Percentiles rank a stretch among this genome's conserved stretches.
Conservation (phyloP, 2,797 vertebrate genomes). For the Eutrigla gurnardus region DNA sequence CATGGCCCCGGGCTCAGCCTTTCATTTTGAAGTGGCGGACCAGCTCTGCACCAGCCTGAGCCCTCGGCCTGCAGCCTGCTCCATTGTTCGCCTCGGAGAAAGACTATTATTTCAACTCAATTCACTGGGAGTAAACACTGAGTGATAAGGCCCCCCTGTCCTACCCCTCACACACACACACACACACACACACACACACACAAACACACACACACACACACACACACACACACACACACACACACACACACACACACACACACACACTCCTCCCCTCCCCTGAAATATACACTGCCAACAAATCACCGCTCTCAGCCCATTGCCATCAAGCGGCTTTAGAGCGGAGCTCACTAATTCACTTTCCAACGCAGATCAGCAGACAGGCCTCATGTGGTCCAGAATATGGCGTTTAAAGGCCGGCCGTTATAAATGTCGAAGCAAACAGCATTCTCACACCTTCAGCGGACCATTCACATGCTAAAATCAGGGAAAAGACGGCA, state of each 20-base stretch:
- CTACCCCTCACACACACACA: constrained; percentile 58
- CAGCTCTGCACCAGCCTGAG: constrained; percentile 76
- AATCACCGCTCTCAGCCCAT: constrained; percentile 80
- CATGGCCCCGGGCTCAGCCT: constrained; percentile 78
- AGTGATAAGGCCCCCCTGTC: constrained; percentile 82
- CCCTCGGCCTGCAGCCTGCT: constrained; percentile 79
- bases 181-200: constrained; percentile 25
- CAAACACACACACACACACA: constrained; percentile 26
- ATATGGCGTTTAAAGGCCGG: constrained; percentile 80
- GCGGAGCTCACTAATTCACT: constrained; percentile 82
- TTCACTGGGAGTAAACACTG: constrained; percentile 89
- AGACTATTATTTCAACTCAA: constrained; percentile 90
- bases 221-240: no score
- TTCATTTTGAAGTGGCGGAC: constrained; percentile 85
- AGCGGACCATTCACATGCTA: constrained; percentile 57
- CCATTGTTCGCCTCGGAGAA: constrained; percentile 84
- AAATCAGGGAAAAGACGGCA: constrained; percentile 46
- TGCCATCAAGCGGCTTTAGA: constrained; percentile 79
- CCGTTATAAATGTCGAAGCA: constrained; percentile 72
- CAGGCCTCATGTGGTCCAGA: constrained; percentile 88
- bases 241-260: no score
- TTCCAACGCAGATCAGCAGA: constrained; percentile 86
- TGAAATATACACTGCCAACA: constrained; percentile 84
- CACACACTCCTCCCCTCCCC: constrained; percentile 58
- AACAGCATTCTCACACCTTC: constrained; percentile 60